A percentile compares a stretch with the other conserved stretches of the same genome.
phyloP scores from a whole-genome alignment of 2,113 vertebrate species.

The Pluvialis apricaria region DNA sequence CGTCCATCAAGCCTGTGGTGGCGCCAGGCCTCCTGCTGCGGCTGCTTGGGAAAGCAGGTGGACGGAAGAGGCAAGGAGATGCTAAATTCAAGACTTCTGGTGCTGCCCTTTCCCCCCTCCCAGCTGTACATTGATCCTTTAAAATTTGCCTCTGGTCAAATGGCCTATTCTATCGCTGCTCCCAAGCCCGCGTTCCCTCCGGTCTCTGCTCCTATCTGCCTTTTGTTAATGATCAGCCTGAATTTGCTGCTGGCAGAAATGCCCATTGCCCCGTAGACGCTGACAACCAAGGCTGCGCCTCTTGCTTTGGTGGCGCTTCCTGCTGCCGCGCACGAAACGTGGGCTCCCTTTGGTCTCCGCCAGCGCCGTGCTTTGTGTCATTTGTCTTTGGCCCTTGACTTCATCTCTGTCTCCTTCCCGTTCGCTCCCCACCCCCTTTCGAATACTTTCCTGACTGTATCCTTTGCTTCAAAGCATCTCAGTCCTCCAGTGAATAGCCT shows the following conservation, averaged over 20 bases:
- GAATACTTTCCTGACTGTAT: not conserved
- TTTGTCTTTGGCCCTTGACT: not conserved
- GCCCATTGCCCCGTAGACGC: fast-evolving
- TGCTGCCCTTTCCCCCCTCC: not conserved
- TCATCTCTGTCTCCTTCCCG: not conserved
- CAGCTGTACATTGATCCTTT: fast-evolving
- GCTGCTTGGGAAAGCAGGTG: not conserved
- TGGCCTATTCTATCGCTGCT: fast-evolving
- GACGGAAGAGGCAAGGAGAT: not conserved
- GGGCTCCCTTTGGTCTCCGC: not conserved
- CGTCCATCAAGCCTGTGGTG: not conserved
- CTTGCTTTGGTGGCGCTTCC: not conserved
- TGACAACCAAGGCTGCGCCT: too few relatives aligned
- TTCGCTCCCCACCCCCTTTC: not conserved
- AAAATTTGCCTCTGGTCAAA: not conserved
- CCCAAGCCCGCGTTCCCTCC: fast-evolving
- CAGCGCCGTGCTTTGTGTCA: not conserved
- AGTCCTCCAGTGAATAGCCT: not conserved
- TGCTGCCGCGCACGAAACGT: fast-evolving
- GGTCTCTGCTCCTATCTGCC: not conserved
- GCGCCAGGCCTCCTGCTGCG: not conserved
- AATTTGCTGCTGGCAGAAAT: not conserved
- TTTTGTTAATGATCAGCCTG: not conserved
- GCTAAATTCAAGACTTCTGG: not conserved
- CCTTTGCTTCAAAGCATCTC: not conserved